Conservation (phyloP, 2,797 vertebrate genomes). For the Buphagus erythrorhynchus region DNA sequence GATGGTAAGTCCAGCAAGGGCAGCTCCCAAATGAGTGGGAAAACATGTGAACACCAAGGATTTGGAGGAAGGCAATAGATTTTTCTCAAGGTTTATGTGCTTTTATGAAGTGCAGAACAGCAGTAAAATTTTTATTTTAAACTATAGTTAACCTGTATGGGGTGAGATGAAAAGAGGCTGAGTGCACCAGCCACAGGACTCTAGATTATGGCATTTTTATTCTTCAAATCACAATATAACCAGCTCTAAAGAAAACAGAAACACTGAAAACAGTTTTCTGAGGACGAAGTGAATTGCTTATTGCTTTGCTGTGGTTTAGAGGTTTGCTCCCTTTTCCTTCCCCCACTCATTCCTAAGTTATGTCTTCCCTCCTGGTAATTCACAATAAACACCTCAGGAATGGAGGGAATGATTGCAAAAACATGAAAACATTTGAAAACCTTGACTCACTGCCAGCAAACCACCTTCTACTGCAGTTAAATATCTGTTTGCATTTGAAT, state of each 20-base stretch:
- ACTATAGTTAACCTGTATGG: neutral
- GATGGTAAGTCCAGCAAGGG: neutral
- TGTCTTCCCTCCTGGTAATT: neutral
- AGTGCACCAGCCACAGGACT: neutral
- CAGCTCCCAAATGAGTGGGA: neutral
- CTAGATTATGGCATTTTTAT: neutral
- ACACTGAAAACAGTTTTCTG: neutral
- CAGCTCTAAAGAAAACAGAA: constrained; percentile 24
- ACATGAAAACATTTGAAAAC: neutral
- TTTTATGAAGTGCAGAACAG: neutral
- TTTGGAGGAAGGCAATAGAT: neutral
- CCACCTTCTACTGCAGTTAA: neutral
- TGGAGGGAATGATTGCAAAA: neutral
- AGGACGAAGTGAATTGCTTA: neutral
- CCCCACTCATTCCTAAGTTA: neutral
- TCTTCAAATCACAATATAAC: constrained; percentile 18
- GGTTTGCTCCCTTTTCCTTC: neutral
- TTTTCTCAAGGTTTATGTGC: neutral
- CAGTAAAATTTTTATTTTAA: constrained; percentile 43
- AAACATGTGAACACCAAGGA: neutral
- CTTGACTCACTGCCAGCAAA: neutral
- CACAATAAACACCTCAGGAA: neutral
- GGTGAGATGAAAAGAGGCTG: constrained; percentile 7
- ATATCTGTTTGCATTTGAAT: constrained; percentile 13
- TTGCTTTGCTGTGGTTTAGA: neutral